Evolutionary conservation across 2,113 vertebrate genomes (phyloP).

Genomic region (Xiphophorus couchianus): DNA sequence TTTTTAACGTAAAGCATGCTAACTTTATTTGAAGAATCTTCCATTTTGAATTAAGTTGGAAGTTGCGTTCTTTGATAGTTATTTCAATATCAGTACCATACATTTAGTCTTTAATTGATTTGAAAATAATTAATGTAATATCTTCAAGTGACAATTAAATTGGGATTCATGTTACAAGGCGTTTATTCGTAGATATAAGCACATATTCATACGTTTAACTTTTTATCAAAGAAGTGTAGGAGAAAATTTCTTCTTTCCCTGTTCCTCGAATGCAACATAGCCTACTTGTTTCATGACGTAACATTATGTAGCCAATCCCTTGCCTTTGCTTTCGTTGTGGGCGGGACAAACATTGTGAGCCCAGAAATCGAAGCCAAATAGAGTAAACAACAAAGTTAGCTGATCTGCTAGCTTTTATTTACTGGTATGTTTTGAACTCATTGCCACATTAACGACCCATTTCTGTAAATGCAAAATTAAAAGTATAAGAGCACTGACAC

Average conservation of each 20-base stretch:
- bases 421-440: constrained; percentile 35
- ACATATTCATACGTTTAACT: neutral
- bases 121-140: neutral
- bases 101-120: neutral
- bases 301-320: constrained; percentile 31
- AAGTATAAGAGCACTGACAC: neutral
- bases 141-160: neutral
- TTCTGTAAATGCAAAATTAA: neutral
- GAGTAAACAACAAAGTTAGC: constrained; percentile 52
- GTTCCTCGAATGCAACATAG: neutral
- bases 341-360: constrained; percentile 16
- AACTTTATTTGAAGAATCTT: neutral
- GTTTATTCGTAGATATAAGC: neutral
- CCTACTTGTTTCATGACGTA: neutral
- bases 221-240: too few species aligned
- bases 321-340: neutral
- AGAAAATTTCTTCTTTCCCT: neutral
- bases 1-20: neutral
- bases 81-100: neutral
- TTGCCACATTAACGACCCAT: neutral
- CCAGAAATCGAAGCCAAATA: constrained; percentile 23
- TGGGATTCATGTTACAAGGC: neutral
- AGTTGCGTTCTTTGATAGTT: neutral
- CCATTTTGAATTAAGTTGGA: neutral
- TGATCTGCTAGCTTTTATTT: constrained; percentile 37